A percentile compares a stretch with the other conserved stretches of the same genome.
Conservation (phyloP, 2,888 invertebrate genomes). For the Eremobia ochroleuca region DNA sequence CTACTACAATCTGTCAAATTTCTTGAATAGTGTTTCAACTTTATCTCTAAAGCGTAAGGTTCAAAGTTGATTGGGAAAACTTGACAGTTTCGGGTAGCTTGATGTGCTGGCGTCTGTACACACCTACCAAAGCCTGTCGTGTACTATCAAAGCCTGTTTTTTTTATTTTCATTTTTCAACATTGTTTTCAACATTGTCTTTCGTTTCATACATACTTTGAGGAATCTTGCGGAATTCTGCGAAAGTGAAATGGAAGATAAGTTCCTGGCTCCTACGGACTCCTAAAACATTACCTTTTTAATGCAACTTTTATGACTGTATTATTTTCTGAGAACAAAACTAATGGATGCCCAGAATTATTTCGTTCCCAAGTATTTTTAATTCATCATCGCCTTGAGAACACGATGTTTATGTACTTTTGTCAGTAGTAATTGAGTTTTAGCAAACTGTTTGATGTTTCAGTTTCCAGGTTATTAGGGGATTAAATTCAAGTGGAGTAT, state of each 20-base stretch:
- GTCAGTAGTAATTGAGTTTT: constrained; percentile 52
- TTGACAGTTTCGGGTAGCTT: too few species aligned
- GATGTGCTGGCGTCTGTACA: too few species aligned
- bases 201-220: fast-evolving
- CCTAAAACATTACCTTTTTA: constrained; percentile 60
- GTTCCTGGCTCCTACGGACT: not conserved
- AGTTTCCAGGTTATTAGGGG: constrained; percentile 49
- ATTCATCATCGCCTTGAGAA: constrained; percentile 57
- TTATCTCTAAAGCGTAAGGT: too few species aligned
- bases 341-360: constrained; percentile 45
- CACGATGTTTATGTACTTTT: constrained; percentile 43
- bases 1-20: too few species aligned
- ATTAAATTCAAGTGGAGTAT: constrained; percentile 51
- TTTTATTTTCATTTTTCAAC: not conserved
- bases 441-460: constrained; percentile 48
- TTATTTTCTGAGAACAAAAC: constrained; percentile 62
- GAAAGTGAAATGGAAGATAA: fast-evolving
- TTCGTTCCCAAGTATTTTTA: constrained; percentile 59
- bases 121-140: too few species aligned
- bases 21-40: too few species aligned
- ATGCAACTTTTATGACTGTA: constrained; percentile 60
- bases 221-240: not conserved
- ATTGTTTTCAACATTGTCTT: too few species aligned
- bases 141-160: not conserved
- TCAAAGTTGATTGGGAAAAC: too few species aligned